Evolutionary conservation across 2,888 invertebrate genomes (phyloP).

Genomic region (Exocentrus adspersus): DNA sequence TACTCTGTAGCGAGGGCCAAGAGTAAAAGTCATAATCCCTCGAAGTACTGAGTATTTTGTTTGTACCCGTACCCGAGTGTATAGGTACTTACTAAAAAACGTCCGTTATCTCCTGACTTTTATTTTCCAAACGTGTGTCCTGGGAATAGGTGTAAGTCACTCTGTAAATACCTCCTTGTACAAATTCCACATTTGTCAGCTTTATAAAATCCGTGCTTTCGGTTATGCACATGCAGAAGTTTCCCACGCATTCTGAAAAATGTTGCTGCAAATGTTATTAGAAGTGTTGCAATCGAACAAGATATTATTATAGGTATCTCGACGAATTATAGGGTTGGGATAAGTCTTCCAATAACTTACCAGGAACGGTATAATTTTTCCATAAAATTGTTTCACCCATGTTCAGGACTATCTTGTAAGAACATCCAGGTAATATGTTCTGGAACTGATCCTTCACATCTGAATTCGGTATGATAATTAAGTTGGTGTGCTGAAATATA

Average conservation of each 20-base stretch:
- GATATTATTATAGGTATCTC: no score
- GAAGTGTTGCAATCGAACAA: no score
- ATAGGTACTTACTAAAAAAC: constrained; percentile 18
- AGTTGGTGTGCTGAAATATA: no score
- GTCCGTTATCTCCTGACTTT: constrained; percentile 1
- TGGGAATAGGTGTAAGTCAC: constrained; percentile 1
- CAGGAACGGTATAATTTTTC: constrained; percentile 9
- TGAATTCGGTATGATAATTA: no score
- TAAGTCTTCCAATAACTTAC: constrained; percentile 1
- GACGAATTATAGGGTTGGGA: no score
- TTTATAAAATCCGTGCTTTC: constrained; percentile 14
- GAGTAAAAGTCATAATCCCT: no score
- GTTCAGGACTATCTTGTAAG: constrained; percentile 3
- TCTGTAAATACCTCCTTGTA: background rate
- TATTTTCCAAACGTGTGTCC: constrained; percentile 8
- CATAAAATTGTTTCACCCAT: background rate
- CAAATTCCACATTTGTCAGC: background rate
- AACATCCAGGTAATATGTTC: constrained; percentile 3
- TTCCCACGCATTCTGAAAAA: constrained; percentile 14
- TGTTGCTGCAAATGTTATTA: background rate
- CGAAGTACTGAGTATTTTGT: no score
- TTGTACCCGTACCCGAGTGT: background rate
- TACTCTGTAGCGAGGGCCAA: no score
- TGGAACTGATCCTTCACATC: no score
- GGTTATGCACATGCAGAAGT: constrained; percentile 14